Percentiles rank a stretch among this genome's conserved stretches.
Evolutionary conservation across 1,140 invertebrate genomes (phyloP).

Genomic region (silkworm (Bombyx mori)): DNA sequence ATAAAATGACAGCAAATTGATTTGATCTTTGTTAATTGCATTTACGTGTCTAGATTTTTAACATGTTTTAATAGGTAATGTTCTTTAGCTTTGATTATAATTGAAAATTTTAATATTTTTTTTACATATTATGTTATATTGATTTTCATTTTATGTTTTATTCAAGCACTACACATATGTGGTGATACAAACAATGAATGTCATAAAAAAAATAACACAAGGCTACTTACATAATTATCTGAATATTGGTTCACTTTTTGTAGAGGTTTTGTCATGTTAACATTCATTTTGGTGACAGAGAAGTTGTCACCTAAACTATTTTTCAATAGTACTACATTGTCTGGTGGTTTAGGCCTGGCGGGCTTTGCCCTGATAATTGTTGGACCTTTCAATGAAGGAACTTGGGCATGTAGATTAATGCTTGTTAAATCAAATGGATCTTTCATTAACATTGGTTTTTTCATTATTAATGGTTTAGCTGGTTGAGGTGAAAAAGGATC

Average conservation of each 20-base stretch:
- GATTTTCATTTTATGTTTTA: too few relatives aligned
- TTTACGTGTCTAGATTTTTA: too few relatives aligned
- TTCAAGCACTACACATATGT: too few relatives aligned
- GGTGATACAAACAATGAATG: too few relatives aligned
- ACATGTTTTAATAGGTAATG: too few relatives aligned
- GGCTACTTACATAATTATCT: constrained; percentile 51
- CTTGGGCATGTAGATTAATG: constrained; percentile 46
- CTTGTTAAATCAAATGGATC: constrained; percentile 52
- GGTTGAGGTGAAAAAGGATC: constrained; percentile 66
- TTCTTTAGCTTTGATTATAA: too few relatives aligned
- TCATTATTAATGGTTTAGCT: constrained; percentile 37
- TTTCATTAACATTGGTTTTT: constrained; percentile 37
- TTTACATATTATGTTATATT: too few relatives aligned
- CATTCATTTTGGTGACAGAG: constrained; percentile 47
- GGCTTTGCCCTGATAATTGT: constrained; percentile 81
- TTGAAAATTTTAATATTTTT: too few relatives aligned
- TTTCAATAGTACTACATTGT: constrained; percentile 55
- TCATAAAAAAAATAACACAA: neutral
- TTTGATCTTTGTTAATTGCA: too few relatives aligned
- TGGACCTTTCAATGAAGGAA: constrained; percentile 69
- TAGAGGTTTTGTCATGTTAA: constrained; percentile 58
- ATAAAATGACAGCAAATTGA: too few relatives aligned
- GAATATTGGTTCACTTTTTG: constrained; percentile 46
- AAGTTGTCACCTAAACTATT: constrained; percentile 45
- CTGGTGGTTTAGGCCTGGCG: constrained; percentile 81